These are phyloP conservation scores for Tetranychus cinnabarinus DNA, from an alignment of 1,140 invertebrate genomes.

Conservation along the genomic window DNA sequence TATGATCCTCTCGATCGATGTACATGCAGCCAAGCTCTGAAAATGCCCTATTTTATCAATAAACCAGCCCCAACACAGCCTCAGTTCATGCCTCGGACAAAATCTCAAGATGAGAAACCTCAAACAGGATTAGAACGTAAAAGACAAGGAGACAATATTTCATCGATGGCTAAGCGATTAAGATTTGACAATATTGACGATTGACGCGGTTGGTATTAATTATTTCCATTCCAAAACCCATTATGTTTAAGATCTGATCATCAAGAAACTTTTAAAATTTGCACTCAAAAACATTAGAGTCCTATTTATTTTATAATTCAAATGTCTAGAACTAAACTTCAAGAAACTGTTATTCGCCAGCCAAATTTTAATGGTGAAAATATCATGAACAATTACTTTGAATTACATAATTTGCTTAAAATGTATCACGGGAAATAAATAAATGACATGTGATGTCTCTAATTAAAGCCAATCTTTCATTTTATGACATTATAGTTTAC, in stretches of 20 bases:
- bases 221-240: background rate
- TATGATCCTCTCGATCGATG: constrained; percentile 65
- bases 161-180: constrained; percentile 3
- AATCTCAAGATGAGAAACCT: constrained; percentile 28
- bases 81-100: constrained; percentile 50
- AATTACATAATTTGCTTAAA: no score
- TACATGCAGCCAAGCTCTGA: constrained; percentile 36
- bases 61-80: constrained; percentile 66
- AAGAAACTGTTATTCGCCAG: no score
- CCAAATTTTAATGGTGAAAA: no score
- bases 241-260: background rate
- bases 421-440: no score
- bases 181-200: constrained; percentile 5
- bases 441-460: no score
- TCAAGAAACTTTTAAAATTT: no score
- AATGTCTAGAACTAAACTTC: no score
- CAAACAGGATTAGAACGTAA: constrained; percentile 17
- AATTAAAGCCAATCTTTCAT: no score
- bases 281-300: no score
- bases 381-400: no score
- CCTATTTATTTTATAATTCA: no score
- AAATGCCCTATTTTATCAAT: constrained; percentile 36
- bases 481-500: no score
- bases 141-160: constrained; percentile 1
- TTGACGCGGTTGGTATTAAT: background rate